Evolutionary conservation across 2,113 vertebrate species (phyloP), one percentile per base, ranked within the genome.

Genomic region (Pachycephala philippinensis): DNA sequence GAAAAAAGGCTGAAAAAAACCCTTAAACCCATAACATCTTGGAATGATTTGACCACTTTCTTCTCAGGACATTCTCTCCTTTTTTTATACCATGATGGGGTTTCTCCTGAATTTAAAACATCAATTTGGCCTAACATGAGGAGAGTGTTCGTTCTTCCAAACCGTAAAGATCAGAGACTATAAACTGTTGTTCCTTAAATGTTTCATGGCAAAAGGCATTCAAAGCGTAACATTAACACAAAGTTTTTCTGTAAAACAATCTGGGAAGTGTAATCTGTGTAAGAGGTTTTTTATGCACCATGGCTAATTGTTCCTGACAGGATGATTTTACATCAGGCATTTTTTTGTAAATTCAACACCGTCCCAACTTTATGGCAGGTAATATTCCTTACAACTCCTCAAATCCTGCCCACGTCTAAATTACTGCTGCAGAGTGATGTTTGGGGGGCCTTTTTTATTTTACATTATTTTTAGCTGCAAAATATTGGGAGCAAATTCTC

Each of bases 131-230:
- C 87, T 92, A 31, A 78, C 26, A 66, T 18, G 52, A 84, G 95
- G 70, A 40, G 81, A 56, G 91, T 1, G 44, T 95, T 95, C 90
- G 13, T 79, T 95, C 97, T 95, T 76, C 92, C 95, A 83, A 65
- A 84, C 93, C 94, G 10, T 97, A 93, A 98, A 98, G 98, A 97
- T 97, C 97, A 96, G 96, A 98, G 97, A 27, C 97, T 88, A 28
- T 92, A 95, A 97, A 97, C 95, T 76, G 95, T 94, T 97, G 93
- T 95, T 97, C 74, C 97, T 96, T 96, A 95, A 90, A 96, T 66
- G 97, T 97, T 95, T 97, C 96, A 97, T 79, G 79, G 95, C 78
- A 85, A 96, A 95, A 96, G 84, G 86, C 94, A 95, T 80, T 96
- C 97, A 95, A 91, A 97, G 97, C 97, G 83, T 90, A 97, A 96